Evolutionary conservation across 2,797 vertebrate species (phyloP).

Genomic region (Discoglossus pictus): DNA sequence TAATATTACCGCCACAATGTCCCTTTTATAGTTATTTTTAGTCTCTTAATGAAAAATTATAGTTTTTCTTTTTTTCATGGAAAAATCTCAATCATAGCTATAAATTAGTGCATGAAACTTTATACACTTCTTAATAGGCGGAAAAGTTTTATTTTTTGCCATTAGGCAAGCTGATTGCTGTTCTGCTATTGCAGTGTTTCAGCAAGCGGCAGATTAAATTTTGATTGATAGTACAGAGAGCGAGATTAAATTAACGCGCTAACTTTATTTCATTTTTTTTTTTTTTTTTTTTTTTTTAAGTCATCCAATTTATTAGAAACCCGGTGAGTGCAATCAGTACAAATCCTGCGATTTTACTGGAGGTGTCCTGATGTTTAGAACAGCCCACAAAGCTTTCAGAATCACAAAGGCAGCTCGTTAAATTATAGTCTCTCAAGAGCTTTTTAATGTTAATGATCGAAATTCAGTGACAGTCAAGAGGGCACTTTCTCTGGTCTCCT

Average conservation of each 20-base stretch:
- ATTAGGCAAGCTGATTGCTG: slow-evolving; percentile 45
- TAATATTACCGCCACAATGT: too few relatives aligned
- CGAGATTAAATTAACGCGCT: slow-evolving; percentile 39
- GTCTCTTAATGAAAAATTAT: not conserved
- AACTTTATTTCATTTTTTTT: slow-evolving; percentile 22
- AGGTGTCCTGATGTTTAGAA: not conserved
- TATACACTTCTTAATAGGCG: slow-evolving; percentile 33
- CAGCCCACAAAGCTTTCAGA: not conserved
- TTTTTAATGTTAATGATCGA: too few relatives aligned
- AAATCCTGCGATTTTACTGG: not conserved
- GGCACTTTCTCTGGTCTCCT: too few relatives aligned
- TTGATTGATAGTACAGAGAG: slow-evolving; percentile 39
- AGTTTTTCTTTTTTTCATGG: slow-evolving; percentile 1
- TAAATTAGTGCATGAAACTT: slow-evolving; percentile 38
- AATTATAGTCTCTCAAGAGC: not conserved
- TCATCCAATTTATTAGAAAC: slow-evolving; percentile 29
- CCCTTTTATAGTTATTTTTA: slow-evolving; percentile 15
- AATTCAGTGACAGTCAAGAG: too few relatives aligned
- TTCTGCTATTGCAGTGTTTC: slow-evolving; percentile 23
- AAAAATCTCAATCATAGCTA: not conserved
- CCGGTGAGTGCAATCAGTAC: not conserved
- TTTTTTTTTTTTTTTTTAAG: not conserved
- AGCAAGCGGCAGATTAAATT: slow-evolving; percentile 39
- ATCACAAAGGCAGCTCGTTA: not conserved
- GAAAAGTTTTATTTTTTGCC: slow-evolving; percentile 42